A percentile compares a stretch with the other conserved stretches of the same genome.
Conservation (phyloP, 1,140 invertebrate genomes). For the silkworm (Bombyx mori) region ASM3026992v2 NC_085107.1:13241501-13242000, state of each 20-base stretch:
- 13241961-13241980: constrained; percentile 9
- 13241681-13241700: constrained; percentile 15
- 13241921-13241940: constrained; percentile 10
- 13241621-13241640: no score
- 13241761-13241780: constrained; percentile 25
- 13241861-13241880: no score
- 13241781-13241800: constrained; percentile 21
- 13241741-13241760: constrained; percentile 28
- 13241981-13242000: constrained; percentile 3
- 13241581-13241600: no score
- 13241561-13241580: no score
- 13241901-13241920: constrained; percentile 14
- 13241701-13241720: constrained; percentile 21
- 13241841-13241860: constrained; percentile 3
- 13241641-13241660: no score
- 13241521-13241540: no score
- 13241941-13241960: constrained; percentile 15
- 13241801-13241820: constrained; percentile 8
- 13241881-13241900: not conserved
- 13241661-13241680: no score
- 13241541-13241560: no score
- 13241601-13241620: no score
- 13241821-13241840: constrained; percentile 18
- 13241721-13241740: constrained; percentile 22
- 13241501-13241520: no score